These are phyloP conservation scores for Oceanites oceanicus DNA, from an alignment of 2,113 vertebrate genomes.

Conservation along the genomic window DNA sequence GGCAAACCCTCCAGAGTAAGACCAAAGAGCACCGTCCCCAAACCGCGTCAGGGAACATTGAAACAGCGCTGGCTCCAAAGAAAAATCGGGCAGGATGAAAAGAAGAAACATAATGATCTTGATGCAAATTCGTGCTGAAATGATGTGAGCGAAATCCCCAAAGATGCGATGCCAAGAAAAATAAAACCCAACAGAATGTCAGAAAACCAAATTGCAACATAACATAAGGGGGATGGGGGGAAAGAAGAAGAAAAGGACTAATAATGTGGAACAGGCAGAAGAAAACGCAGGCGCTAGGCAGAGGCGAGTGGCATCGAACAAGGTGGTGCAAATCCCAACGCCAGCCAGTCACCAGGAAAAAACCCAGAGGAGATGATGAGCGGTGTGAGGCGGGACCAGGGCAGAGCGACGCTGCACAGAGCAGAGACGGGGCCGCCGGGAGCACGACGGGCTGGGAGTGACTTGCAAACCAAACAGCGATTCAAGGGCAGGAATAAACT, in stretches of 20 bases:
- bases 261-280: neutral
- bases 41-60: neutral
- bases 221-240: rapidly evolving
- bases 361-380: neutral
- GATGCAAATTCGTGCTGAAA: neutral
- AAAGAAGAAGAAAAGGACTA: neutral
- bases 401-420: neutral
- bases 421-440: rapidly evolving
- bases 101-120: neutral
- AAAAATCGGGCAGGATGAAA: neutral
- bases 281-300: neutral
- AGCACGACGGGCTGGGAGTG: neutral
- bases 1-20: neutral
- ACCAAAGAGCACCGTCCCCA: neutral
- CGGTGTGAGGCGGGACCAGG: neutral
- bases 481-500: neutral
- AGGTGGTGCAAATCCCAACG: neutral
- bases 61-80: rapidly evolving
- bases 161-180: slow-evolving; percentile 22
- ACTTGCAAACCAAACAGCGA: neutral
- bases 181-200: neutral
- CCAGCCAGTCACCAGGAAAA: neutral
- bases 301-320: neutral
- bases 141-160: slow-evolving; percentile 38
- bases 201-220: neutral